These are phyloP conservation scores for Drosophila equinoxialis DNA, from an alignment of 1,140 invertebrate genomes.

Conservation along the genomic window DNA sequence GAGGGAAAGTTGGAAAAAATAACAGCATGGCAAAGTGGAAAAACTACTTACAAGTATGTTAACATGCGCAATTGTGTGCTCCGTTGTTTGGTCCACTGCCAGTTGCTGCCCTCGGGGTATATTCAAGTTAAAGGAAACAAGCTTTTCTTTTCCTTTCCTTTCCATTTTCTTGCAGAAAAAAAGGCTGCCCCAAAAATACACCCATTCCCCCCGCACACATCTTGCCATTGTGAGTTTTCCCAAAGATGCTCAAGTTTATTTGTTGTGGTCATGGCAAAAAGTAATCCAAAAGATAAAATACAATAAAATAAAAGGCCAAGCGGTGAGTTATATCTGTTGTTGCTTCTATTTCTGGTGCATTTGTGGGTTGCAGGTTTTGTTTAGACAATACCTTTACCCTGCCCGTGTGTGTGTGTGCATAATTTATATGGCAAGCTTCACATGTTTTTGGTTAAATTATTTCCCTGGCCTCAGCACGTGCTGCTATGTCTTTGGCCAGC, in stretches of 20 bases:
- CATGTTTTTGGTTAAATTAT: conserved; percentile 80
- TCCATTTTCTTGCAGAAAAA: conserved; percentile 41
- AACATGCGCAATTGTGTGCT: conserved; percentile 76
- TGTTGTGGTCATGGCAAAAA: conserved; percentile 81
- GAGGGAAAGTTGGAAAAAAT: not conserved
- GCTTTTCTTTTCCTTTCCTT: conserved; percentile 63
- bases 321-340: conserved; percentile 70
- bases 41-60: conserved; percentile 82
- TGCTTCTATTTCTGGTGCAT: conserved; percentile 41
- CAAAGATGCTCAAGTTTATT: conserved; percentile 79
- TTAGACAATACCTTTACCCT: conserved; percentile 75
- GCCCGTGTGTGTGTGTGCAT: conserved; percentile 63
- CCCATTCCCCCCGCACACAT: no score
- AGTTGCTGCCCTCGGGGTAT: conserved; percentile 53
- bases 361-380: conserved; percentile 57
- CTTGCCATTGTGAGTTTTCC: conserved; percentile 38
- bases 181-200: not conserved
- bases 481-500: conserved; percentile 47
- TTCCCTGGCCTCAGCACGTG: conserved; percentile 67
- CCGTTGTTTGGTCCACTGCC: conserved; percentile 34
- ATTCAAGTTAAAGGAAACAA: conserved; percentile 45
- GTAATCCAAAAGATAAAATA: conserved; percentile 81
- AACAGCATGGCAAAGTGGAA: conserved; percentile 70
- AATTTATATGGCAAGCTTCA: conserved; percentile 76
- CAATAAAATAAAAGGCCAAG: conserved; percentile 80